Conservation (phyloP, 1,140 invertebrate genomes). For the Drosophila varians region DNA sequence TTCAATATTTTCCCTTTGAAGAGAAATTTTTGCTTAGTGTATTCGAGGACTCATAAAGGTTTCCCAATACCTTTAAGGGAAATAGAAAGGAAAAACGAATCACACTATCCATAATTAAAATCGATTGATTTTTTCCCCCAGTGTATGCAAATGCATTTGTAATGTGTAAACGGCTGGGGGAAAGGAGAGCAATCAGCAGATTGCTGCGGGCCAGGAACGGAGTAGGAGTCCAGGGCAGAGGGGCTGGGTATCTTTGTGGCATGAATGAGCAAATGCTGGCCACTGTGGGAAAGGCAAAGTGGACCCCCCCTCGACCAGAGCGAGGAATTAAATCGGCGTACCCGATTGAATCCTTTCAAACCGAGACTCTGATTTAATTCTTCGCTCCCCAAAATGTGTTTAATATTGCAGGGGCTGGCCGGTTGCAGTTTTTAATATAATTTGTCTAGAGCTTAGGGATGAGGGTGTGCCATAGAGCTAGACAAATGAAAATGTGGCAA, state of each 20-base stretch:
- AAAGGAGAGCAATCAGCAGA: conserved; percentile 29
- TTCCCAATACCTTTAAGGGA: background rate
- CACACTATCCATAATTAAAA: background rate
- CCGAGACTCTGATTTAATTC: conserved; percentile 27
- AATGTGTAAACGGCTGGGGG: conserved; percentile 21
- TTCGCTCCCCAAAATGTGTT: conserved; percentile 5
- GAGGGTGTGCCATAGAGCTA: background rate
- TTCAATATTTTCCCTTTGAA: background rate
- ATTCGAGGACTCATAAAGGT: background rate
- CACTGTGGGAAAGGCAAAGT: conserved; percentile 17
- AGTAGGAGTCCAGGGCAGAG: background rate
- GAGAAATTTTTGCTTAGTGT: background rate
- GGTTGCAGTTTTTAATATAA: conserved; percentile 3
- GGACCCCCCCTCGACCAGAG: background rate
- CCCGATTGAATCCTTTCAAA: conserved; percentile 44
- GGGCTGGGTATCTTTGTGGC: conserved; percentile 19
- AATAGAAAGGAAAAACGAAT: background rate
- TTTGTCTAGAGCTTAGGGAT: background rate
- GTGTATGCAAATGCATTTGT: conserved; percentile 46
- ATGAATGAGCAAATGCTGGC: conserved; percentile 40
- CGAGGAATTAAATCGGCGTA: conserved; percentile 47
- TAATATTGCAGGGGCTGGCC: conserved; percentile 3
- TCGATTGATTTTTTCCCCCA: background rate
- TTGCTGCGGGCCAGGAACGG: conserved; percentile 31
- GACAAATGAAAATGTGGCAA: background rate